A percentile compares a stretch with the other conserved stretches of the same genome.
Conservation (phyloP, 1,140 invertebrate genomes). For the Formica exsecta region DNA sequence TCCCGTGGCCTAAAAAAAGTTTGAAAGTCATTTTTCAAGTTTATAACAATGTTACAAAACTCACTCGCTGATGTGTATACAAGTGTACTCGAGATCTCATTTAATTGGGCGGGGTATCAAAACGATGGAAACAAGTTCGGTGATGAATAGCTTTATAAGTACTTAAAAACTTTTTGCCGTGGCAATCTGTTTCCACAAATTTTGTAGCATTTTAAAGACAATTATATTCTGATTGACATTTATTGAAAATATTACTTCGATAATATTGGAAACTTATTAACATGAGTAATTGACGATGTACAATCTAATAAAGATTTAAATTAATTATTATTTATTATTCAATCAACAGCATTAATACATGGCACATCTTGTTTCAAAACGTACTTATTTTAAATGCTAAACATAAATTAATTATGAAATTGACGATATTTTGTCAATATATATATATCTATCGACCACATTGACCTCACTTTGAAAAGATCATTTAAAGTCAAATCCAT, state of each 20-base stretch:
- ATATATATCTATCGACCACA: too few species aligned
- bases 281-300: background rate
- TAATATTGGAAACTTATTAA: background rate
- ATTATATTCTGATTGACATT: background rate
- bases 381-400: background rate
- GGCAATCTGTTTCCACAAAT: background rate
- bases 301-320: background rate
- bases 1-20: constrained; percentile 35
- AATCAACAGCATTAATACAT: background rate
- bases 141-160: constrained; percentile 47
- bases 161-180: background rate
- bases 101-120: constrained; percentile 36
- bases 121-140: constrained; percentile 18
- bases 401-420: background rate
- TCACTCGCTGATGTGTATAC: background rate
- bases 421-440: background rate
- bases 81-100: constrained; percentile 42
- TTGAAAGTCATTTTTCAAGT: constrained; percentile 32
- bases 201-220: background rate
- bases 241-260: background rate
- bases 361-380: background rate
- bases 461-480: too few species aligned
- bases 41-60: background rate
- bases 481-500: too few species aligned
- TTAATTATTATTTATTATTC: constrained; percentile 22